phyloP scores from a whole-genome alignment of 1,140 invertebrate species.

The Oryctes rhinoceros region DNA sequence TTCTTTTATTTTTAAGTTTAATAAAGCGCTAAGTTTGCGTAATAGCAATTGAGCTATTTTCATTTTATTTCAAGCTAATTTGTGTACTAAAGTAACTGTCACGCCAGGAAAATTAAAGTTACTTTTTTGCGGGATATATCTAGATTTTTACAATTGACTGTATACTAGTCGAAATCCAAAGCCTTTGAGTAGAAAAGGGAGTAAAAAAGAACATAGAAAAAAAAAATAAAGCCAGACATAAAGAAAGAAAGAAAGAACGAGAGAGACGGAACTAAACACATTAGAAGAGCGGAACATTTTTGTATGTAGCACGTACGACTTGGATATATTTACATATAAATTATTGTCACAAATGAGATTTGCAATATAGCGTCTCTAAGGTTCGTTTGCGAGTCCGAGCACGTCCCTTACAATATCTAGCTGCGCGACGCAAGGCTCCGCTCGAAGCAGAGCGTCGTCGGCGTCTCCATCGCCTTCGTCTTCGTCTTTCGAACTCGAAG shows the following conservation, averaged over 20 bases:
- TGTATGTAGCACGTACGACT: constrained; percentile 54
- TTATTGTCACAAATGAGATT: constrained; percentile 61
- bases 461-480: not conserved
- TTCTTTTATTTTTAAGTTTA: too few species aligned
- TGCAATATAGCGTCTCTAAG: constrained; percentile 57
- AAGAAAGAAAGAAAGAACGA: not conserved
- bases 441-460: constrained; percentile 19
- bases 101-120: too few species aligned
- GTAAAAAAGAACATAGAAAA: not conserved
- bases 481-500: not conserved
- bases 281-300: constrained; percentile 48
- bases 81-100: too few species aligned
- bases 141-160: not conserved
- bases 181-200: not conserved
- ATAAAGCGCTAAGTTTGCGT: too few species aligned
- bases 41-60: too few species aligned
- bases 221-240: not conserved
- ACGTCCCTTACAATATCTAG: constrained; percentile 56
- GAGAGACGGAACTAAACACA: constrained; percentile 6
- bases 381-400: constrained; percentile 50
- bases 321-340: constrained; percentile 60
- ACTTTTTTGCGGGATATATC: too few species aligned
- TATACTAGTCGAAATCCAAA: not conserved
- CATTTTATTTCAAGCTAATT: too few species aligned
- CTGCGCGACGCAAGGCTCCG: constrained; percentile 46